A percentile compares a stretch with the other conserved stretches of the same genome.
Evolutionary conservation across 1,140 invertebrate species (phyloP).

Genomic region (Drosophila azteca): DNA sequence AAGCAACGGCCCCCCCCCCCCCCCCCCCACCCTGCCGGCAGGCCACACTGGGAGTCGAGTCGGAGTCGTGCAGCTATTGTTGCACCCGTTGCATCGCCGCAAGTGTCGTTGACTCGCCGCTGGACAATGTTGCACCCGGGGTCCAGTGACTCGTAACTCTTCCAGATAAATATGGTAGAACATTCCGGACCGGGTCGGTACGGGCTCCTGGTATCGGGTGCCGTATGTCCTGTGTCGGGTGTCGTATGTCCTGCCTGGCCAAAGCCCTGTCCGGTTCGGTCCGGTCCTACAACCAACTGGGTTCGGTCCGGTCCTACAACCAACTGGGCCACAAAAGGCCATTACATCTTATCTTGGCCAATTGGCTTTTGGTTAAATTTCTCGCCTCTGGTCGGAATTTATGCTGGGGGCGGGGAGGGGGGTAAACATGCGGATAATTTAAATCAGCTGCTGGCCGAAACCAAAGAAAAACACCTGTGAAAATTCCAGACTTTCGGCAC

Average conservation of each 20-base stretch:
- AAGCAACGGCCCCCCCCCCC: slow-evolving; percentile 8
- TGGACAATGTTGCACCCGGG: slow-evolving; percentile 14
- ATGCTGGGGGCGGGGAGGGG: slow-evolving; percentile 35
- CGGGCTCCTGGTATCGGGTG: too few relatives aligned
- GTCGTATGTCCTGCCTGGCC: not conserved
- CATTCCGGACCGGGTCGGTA: not conserved
- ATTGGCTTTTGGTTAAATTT: slow-evolving; percentile 64
- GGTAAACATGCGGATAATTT: slow-evolving; percentile 64
- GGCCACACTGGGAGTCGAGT: too few relatives aligned
- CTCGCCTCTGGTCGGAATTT: slow-evolving; percentile 44
- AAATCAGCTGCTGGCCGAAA: slow-evolving; percentile 46
- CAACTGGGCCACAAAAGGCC: slow-evolving; percentile 56
- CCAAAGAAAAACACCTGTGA: slow-evolving; percentile 52
- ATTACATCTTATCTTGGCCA: slow-evolving; percentile 79
- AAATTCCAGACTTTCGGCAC: slow-evolving; percentile 41
- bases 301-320: slow-evolving; percentile 11
- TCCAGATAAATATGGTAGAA: slow-evolving; percentile 61
- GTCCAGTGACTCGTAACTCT: slow-evolving; percentile 61
- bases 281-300: slow-evolving; percentile 25
- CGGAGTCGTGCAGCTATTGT: too few relatives aligned
- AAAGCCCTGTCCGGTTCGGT: slow-evolving; percentile 2
- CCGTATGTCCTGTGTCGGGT: not conserved
- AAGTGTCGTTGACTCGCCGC: slow-evolving; percentile 69
- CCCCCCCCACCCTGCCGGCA: too few relatives aligned
- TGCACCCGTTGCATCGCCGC: slow-evolving; percentile 21